phyloP scores from a whole-genome alignment of 1,140 invertebrate species.

The Venustaconcha ellipsiformis region DNA sequence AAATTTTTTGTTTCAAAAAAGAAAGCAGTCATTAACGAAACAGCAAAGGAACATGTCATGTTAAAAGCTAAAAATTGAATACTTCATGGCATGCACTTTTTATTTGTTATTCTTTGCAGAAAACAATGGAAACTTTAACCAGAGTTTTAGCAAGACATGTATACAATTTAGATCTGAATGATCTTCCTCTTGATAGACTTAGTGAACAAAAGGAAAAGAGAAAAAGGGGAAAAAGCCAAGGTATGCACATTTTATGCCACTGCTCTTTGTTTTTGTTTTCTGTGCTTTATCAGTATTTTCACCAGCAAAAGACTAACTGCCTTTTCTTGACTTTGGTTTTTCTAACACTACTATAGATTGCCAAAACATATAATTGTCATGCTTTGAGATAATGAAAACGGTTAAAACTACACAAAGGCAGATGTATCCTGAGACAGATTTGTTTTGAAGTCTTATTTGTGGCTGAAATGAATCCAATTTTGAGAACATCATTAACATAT shows the following conservation, averaged over 20 bases:
- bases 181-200: conserved; percentile 87
- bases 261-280: background rate
- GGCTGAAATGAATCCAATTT: too few species aligned
- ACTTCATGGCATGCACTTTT: background rate
- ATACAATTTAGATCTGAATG: conserved; percentile 91
- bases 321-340: too few species aligned
- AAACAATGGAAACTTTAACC: conserved; percentile 96
- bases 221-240: conserved; percentile 68
- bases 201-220: conserved; percentile 86
- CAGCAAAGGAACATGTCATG: background rate
- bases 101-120: conserved; percentile 73
- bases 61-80: background rate
- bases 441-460: too few species aligned
- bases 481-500: too few species aligned
- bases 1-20: too few species aligned
- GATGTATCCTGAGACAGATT: too few species aligned
- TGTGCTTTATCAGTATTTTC: background rate
- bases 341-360: too few species aligned
- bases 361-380: too few species aligned
- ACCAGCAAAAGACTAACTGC: background rate
- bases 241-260: conserved; percentile 10
- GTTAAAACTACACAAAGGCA: too few species aligned
- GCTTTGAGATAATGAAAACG: too few species aligned
- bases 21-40: background rate
- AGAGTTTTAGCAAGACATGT: conserved; percentile 92